Evolutionary conservation across 2,888 invertebrate species (phyloP).

Genomic region (Synergus umbraculus): DNA sequence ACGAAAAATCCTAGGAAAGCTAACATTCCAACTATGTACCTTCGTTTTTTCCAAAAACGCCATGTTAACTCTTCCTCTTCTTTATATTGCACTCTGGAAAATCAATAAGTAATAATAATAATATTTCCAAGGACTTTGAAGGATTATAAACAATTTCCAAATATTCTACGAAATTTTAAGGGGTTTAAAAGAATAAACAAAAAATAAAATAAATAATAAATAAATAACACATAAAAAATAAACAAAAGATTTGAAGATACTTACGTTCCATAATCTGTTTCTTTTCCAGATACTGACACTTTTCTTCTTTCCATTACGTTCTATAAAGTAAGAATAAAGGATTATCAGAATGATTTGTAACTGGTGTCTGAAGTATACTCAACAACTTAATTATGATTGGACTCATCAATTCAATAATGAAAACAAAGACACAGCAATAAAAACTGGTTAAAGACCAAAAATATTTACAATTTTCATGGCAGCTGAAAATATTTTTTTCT

Average conservation of each 20-base stretch:
- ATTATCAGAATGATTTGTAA: background rate
- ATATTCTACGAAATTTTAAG: too few relatives aligned
- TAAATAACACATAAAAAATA: too few relatives aligned
- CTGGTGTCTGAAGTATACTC: background rate
- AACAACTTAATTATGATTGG: background rate
- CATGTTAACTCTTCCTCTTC: slow-evolving; percentile 77
- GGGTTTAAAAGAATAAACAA: too few relatives aligned
- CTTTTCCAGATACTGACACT: background rate
- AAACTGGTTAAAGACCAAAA: too few relatives aligned
- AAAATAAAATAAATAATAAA: too few relatives aligned
- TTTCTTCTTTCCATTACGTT: slow-evolving; percentile 36
- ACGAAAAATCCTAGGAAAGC: slow-evolving; percentile 93
- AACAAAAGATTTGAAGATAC: background rate
- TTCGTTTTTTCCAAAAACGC: slow-evolving; percentile 86
- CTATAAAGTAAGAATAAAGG: background rate
- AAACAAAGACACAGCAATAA: background rate
- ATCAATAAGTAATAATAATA: too few relatives aligned
- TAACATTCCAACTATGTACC: slow-evolving; percentile 86
- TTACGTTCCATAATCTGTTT: slow-evolving; percentile 38
- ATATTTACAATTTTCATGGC: too few relatives aligned
- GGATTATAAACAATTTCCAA: too few relatives aligned
- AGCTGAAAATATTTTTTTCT: too few relatives aligned
- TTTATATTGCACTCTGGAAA: slow-evolving; percentile 57
- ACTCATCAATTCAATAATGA: background rate
- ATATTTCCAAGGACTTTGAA: too few relatives aligned